Percentiles rank a stretch among this genome's conserved stretches.
Evolutionary conservation across 2,888 invertebrate genomes (phyloP).

Genomic region (Dysmachus trigonus): DNA sequence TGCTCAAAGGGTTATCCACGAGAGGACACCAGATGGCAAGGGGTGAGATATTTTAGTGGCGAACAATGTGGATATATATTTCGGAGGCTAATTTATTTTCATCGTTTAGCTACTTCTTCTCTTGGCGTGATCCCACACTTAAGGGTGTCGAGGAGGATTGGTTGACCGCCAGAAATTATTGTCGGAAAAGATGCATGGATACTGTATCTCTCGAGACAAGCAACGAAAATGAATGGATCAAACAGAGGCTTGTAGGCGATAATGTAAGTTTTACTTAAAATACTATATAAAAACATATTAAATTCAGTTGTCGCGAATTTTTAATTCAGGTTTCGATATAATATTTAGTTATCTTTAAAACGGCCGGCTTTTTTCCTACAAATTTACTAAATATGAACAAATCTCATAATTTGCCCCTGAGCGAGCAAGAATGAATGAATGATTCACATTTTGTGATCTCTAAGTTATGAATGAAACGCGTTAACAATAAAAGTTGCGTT

Average conservation of each 20-base stretch:
- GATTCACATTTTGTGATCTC: no score
- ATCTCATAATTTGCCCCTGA: no score
- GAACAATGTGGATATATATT: not conserved
- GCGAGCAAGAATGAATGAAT: no score
- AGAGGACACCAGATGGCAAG: constrained; percentile 78
- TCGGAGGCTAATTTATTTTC: not conserved
- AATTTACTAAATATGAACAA: no score
- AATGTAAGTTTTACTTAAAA: constrained; percentile 73
- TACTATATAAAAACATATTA: not conserved
- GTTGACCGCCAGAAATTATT: constrained; percentile 85
- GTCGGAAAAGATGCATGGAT: constrained; percentile 90
- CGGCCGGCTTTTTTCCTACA: no score
- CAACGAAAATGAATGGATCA: constrained; percentile 88
- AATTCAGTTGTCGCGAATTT: not conserved
- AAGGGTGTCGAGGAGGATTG: constrained; percentile 83
- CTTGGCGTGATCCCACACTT: constrained; percentile 82
- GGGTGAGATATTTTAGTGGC: constrained; percentile 57
- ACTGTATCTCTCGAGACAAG: constrained; percentile 85
- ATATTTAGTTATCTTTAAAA: no score
- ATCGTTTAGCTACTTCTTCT: constrained; percentile 82
- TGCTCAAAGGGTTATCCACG: constrained; percentile 77
- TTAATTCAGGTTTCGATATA: no score
- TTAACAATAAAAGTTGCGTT: no score
- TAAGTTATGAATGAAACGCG: no score
- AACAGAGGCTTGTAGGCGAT: constrained; percentile 78